A percentile compares a stretch with the other conserved stretches of the same genome.
Evolutionary conservation across 2,888 invertebrate genomes (phyloP).

Genomic region (Kryphioiulus occultus): DNA sequence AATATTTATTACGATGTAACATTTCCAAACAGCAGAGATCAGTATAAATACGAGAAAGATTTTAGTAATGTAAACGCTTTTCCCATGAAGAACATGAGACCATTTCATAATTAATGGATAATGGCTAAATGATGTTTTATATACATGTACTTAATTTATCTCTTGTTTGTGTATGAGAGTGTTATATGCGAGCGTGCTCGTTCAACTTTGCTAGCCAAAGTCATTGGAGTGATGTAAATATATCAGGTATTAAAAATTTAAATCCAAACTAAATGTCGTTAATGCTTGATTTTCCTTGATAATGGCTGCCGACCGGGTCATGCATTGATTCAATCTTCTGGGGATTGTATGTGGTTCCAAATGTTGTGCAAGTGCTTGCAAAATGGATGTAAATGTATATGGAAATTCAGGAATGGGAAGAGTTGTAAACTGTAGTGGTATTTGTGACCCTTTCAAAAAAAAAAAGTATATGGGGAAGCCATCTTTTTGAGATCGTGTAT

Average conservation of each 20-base stretch:
- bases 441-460: too few species aligned
- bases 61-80: slow-evolving; percentile 46
- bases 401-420: too few species aligned
- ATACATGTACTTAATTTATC: background rate
- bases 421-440: too few species aligned
- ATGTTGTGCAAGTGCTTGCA: too few species aligned
- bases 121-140: background rate
- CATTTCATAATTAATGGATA: slow-evolving; percentile 47
- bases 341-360: too few species aligned
- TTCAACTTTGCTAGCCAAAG: slow-evolving; percentile 1
- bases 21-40: slow-evolving; percentile 47
- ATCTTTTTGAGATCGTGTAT: too few species aligned
- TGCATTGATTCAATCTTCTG: too few species aligned
- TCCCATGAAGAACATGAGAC: slow-evolving; percentile 51
- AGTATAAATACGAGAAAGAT: slow-evolving; percentile 43
- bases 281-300: background rate
- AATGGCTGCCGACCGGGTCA: too few species aligned
- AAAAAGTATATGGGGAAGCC: too few species aligned
- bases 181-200: slow-evolving; percentile 20
- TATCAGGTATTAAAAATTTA: background rate
- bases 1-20: slow-evolving; percentile 48
- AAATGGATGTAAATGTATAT: too few species aligned
- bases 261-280: background rate
- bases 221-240: slow-evolving; percentile 2
- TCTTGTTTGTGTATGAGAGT: background rate